These are phyloP conservation scores for Ecliptopera silaceata DNA, from an alignment of 2,888 invertebrate species.

Conservation along the genomic window DNA sequence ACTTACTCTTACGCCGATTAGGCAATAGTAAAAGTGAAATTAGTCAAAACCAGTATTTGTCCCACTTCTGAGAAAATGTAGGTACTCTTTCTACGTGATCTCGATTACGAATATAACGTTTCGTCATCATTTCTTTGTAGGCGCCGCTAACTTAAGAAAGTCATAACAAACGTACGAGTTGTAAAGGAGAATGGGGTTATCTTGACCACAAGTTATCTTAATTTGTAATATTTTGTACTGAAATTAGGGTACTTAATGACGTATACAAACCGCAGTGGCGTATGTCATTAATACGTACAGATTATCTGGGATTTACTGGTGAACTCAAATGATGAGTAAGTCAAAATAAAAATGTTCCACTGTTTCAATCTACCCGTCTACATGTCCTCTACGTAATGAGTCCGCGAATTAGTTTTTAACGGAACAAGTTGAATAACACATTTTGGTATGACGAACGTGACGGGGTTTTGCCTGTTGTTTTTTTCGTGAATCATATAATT, in stretches of 20 bases:
- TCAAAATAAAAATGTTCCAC: too few relatives aligned
- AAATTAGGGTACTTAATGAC: too few relatives aligned
- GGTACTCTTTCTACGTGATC: slow-evolving; percentile 50
- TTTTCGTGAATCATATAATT: too few relatives aligned
- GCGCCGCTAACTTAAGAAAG: slow-evolving; percentile 56
- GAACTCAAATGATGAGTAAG: background rate
- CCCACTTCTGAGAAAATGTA: slow-evolving; percentile 48
- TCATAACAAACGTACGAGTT: slow-evolving; percentile 56
- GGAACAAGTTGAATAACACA: too few relatives aligned
- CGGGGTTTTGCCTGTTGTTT: too few relatives aligned
- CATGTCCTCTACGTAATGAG: too few relatives aligned
- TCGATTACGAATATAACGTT: slow-evolving; percentile 55
- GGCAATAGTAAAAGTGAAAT: slow-evolving; percentile 55
- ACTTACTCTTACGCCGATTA: slow-evolving; percentile 25
- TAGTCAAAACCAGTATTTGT: slow-evolving; percentile 65
- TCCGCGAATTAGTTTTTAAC: too few relatives aligned
- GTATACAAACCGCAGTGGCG: background rate
- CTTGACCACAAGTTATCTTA: background rate
- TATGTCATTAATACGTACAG: background rate
- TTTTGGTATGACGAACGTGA: too few relatives aligned
- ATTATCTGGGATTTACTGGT: slow-evolving; percentile 3
- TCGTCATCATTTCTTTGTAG: slow-evolving; percentile 62
- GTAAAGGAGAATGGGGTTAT: slow-evolving; percentile 40
- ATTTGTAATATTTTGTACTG: too few relatives aligned
- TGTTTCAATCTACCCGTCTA: too few relatives aligned